phyloP scores from a whole-genome alignment of 2,888 invertebrate species.

The Pammene fasciana region DNA sequence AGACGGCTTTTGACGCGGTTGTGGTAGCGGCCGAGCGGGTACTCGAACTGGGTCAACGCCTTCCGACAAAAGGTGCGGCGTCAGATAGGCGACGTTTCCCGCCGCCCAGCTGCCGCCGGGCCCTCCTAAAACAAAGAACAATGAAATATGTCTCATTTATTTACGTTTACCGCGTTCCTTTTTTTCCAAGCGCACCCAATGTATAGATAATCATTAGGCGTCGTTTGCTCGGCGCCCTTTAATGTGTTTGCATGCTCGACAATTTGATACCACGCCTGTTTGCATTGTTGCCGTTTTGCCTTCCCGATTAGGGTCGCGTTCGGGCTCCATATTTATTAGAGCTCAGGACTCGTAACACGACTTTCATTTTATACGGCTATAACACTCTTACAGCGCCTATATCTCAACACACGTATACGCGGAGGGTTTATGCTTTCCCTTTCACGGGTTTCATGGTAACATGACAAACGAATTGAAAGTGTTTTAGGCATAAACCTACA shows the following conservation, averaged over 20 bases:
- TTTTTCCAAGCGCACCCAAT: conserved; percentile 61
- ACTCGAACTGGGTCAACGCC: conserved; percentile 80
- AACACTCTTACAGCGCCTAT: conserved; percentile 61
- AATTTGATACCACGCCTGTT: conserved; percentile 80
- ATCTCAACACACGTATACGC: conserved; percentile 49
- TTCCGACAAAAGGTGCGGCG: conserved; percentile 80
- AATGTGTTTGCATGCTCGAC: conserved; percentile 80
- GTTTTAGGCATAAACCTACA: conserved; percentile 26
- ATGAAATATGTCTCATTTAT: conserved; percentile 76
- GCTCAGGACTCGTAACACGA: conserved; percentile 75
- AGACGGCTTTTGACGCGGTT: conserved; percentile 67
- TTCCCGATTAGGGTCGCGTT: conserved; percentile 80
- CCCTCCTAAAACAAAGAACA: conserved; percentile 76
- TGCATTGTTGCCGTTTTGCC: conserved; percentile 80
- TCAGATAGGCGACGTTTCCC: conserved; percentile 79
- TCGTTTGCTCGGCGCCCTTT: conserved; percentile 74
- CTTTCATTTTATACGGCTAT: conserved; percentile 77
- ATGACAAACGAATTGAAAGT: conserved; percentile 46
- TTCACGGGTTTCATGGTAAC: conserved; percentile 57
- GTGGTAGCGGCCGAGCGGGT: conserved; percentile 67
- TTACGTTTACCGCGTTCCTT: conserved; percentile 64
- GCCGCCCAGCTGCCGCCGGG: conserved; percentile 73
- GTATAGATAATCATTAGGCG: conserved; percentile 78
- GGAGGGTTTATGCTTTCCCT: conserved; percentile 61
- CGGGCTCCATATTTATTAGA: conserved; percentile 80